phyloP scores from a whole-genome alignment of 2,888 invertebrate genomes.

The Crepidodera aurea region DNA sequence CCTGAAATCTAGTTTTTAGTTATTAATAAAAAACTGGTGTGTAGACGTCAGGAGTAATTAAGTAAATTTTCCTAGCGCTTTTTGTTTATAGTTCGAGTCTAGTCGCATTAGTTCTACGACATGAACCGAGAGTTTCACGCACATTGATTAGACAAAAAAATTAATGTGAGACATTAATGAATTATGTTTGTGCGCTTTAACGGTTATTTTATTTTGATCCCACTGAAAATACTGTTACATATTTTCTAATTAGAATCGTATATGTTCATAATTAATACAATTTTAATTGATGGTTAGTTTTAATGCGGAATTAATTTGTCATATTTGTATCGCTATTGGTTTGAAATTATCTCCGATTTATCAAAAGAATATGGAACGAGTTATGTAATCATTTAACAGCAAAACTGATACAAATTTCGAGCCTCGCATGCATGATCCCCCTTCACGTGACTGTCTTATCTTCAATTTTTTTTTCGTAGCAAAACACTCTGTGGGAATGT shows the following conservation, averaged over 20 bases:
- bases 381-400: no score
- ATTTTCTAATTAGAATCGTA: slow-evolving; percentile 8
- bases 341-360: no score
- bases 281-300: slow-evolving; percentile 9
- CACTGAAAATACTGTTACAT: slow-evolving; percentile 3
- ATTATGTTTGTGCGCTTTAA: slow-evolving; percentile 9
- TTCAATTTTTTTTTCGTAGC: no score
- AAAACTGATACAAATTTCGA: no score
- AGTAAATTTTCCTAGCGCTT: slow-evolving; percentile 1
- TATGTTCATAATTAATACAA: background rate
- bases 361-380: no score
- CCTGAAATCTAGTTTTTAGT: background rate
- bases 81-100: background rate
- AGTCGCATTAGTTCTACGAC: slow-evolving; percentile 7
- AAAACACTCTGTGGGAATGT: no score
- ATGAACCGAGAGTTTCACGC: background rate
- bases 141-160: slow-evolving; percentile 1
- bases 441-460: no score
- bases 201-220: background rate
- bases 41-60: slow-evolving; percentile 10
- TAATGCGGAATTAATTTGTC: background rate
- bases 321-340: background rate
- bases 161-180: slow-evolving; percentile 12
- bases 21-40: slow-evolving; percentile 1
- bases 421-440: no score